A percentile compares a stretch with the other conserved stretches of the same genome.
Conservation (phyloP, 1,140 invertebrate species). For the Ostrea edulis region DNA sequence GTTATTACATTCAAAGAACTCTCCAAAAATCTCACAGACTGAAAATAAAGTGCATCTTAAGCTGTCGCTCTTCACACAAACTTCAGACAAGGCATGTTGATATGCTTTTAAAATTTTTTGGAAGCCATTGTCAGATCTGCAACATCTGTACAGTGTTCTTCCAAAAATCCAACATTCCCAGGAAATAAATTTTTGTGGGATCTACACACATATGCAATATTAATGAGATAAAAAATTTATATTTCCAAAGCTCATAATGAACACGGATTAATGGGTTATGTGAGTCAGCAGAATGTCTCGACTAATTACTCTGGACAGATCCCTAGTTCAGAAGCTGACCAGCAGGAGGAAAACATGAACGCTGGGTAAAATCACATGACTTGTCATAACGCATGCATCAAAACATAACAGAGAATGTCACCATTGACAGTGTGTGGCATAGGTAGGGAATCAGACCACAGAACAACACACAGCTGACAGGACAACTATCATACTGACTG, state of each 20-base stretch:
- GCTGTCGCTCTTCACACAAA: not conserved
- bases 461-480: too few species aligned
- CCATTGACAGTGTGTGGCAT: too few species aligned
- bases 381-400: too few species aligned
- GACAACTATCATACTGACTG: too few species aligned
- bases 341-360: not conserved
- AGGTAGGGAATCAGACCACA: too few species aligned
- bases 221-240: not conserved
- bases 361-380: too few species aligned
- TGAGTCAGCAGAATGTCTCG: not conserved
- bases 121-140: not conserved
- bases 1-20: constrained; percentile 9
- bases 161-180: not conserved
- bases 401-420: too few species aligned
- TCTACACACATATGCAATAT: not conserved
- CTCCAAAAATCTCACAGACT: not conserved
- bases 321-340: not conserved
- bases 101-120: not conserved
- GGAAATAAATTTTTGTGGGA: not conserved
- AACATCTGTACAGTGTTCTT: not conserved
- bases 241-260: not conserved
- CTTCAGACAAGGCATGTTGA: not conserved
- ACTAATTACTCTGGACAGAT: not conserved
- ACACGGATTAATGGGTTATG: not conserved
- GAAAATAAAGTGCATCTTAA: not conserved